These are phyloP conservation scores for Morone chrysops DNA, from an alignment of 2,113 vertebrate genomes.

Conservation along the genomic window DNA sequence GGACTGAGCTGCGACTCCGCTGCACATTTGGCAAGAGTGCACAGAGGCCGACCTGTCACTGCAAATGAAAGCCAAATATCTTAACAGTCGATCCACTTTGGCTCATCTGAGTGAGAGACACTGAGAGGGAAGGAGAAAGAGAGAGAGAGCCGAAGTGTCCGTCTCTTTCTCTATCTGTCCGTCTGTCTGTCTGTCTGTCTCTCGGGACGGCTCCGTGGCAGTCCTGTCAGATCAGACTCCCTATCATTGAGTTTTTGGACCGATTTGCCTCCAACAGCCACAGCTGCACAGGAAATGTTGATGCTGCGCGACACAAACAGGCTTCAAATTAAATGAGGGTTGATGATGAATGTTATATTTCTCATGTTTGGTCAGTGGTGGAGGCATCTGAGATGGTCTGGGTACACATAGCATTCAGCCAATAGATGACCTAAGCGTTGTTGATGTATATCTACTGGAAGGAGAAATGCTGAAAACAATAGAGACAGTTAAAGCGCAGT, in stretches of 20 bases:
- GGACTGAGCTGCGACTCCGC: slow-evolving; percentile 11
- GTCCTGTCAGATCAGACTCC: slow-evolving; percentile 53
- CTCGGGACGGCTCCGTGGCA: slow-evolving; percentile 49
- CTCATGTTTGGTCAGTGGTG: slow-evolving; percentile 1
- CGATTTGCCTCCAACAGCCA: slow-evolving; percentile 50
- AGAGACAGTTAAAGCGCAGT: neutral
- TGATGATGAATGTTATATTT: slow-evolving; percentile 23
- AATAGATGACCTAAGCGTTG: neutral
- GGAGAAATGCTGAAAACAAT: neutral
- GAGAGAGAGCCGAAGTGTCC: slow-evolving; percentile 37
- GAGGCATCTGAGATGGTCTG: neutral
- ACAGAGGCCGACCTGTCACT: slow-evolving; percentile 46
- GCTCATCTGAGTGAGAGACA: slow-evolving; percentile 33
- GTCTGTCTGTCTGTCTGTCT: slow-evolving; percentile 42
- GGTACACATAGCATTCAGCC: neutral
- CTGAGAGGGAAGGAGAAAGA: neutral
- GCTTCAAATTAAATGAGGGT: slow-evolving; percentile 33
- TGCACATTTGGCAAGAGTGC: slow-evolving; percentile 48
- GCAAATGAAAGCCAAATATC: slow-evolving; percentile 58
- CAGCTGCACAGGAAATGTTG: slow-evolving; percentile 66
- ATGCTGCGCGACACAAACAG: slow-evolving; percentile 45
- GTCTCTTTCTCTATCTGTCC: slow-evolving; percentile 20
- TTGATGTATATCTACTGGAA: neutral
- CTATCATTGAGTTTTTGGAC: slow-evolving; percentile 58
- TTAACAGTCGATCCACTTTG: slow-evolving; percentile 42